These are phyloP conservation scores for Ormyrus thymus DNA, from an alignment of 2,888 invertebrate genomes.

Conservation along the genomic window DNA sequence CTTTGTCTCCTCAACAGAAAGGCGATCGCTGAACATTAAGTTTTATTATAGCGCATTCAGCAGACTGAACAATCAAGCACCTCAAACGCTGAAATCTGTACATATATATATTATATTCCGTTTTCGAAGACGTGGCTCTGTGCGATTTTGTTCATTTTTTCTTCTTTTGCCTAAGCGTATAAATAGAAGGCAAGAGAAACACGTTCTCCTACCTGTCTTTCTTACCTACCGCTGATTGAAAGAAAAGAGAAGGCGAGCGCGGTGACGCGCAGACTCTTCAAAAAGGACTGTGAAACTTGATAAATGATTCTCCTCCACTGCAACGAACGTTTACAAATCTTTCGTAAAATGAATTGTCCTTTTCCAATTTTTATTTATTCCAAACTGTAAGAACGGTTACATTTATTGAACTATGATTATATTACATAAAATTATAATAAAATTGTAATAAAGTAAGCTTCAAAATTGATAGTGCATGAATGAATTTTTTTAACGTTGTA, in stretches of 20 bases:
- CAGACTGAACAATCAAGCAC: background rate
- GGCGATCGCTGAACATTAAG: conserved; percentile 53
- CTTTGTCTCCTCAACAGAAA: background rate
- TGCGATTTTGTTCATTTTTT: background rate
- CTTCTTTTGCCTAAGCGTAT: background rate
- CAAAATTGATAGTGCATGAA: too few species aligned
- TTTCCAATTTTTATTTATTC: background rate
- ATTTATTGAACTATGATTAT: too few species aligned
- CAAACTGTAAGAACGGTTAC: too few species aligned
- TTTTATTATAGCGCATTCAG: conserved; percentile 62
- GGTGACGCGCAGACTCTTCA: conserved; percentile 68
- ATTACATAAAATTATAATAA: too few species aligned
- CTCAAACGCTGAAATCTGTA: background rate
- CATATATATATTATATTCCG: background rate
- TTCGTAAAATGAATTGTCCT: conserved; percentile 42
- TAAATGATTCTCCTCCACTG: conserved; percentile 66
- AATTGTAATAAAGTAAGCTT: too few species aligned
- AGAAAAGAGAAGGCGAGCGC: conserved; percentile 62
- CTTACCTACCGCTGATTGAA: conserved; percentile 69
- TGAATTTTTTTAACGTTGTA: too few species aligned
- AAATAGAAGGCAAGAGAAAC: background rate
- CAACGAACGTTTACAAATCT: conserved; percentile 21
- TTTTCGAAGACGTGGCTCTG: background rate
- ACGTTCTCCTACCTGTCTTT: conserved; percentile 60
- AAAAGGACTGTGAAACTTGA: conserved; percentile 69